phyloP scores from a whole-genome alignment of 2,797 vertebrate species.

The Centropyge bicolor region DNA sequence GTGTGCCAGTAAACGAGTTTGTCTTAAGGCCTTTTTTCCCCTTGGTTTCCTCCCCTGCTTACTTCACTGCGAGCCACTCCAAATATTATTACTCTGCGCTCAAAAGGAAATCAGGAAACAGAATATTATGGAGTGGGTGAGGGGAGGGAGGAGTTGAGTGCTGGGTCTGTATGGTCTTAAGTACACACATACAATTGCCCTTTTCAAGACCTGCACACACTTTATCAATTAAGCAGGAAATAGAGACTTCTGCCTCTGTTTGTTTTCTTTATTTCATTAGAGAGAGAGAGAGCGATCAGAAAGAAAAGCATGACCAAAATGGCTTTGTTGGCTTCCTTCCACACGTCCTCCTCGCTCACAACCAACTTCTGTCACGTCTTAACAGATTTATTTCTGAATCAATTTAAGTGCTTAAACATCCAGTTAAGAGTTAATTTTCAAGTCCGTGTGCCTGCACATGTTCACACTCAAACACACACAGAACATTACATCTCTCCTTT shows the following conservation, averaged over 20 bases:
- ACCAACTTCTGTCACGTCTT: not conserved
- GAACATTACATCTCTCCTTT: not conserved
- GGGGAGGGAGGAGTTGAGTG: slow-evolving; percentile 12
- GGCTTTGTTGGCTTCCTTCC: not conserved
- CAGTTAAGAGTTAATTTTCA: slow-evolving; percentile 41
- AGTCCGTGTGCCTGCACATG: not conserved
- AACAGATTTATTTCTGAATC: not conserved
- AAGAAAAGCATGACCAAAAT: not conserved
- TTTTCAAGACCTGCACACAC: slow-evolving; percentile 35
- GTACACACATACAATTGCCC: slow-evolving; percentile 18
- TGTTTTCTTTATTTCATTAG: slow-evolving; percentile 32
- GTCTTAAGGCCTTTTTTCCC: slow-evolving; percentile 55
- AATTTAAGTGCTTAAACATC: not conserved
- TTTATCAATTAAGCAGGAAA: slow-evolving; percentile 34
- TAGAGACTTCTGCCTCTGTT: slow-evolving; percentile 6
- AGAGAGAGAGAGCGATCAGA: not conserved
- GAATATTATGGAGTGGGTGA: slow-evolving; percentile 16
- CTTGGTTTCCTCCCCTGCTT: slow-evolving; percentile 52
- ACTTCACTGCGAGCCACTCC: slow-evolving; percentile 53
- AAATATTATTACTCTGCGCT: slow-evolving; percentile 63
- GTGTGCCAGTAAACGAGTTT: slow-evolving; percentile 52
- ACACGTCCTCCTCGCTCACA: not conserved
- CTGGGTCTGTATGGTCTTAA: slow-evolving; percentile 13
- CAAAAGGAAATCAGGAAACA: slow-evolving; percentile 47
- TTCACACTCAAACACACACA: not conserved